These are phyloP conservation scores for Enteromius afrohamiltoni DNA, from an alignment of 2,797 vertebrate species.

Conservation along the genomic window DNA sequence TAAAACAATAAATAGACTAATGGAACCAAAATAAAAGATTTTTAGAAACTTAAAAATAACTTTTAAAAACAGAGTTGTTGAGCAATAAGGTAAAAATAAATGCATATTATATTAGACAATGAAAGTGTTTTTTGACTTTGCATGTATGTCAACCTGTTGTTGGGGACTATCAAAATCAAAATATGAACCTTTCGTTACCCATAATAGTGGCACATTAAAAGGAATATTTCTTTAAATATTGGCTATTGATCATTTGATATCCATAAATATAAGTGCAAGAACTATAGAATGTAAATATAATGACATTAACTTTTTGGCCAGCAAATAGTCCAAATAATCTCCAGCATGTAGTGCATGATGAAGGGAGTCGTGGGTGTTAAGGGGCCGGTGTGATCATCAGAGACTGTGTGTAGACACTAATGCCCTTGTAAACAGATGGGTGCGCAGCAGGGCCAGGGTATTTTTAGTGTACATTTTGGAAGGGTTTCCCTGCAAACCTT, in stretches of 20 bases:
- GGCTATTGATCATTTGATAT: background rate
- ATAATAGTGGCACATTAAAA: too few relatives aligned
- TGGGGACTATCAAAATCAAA: too few relatives aligned
- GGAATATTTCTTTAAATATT: background rate
- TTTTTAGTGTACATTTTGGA: conserved; percentile 36
- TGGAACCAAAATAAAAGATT: background rate
- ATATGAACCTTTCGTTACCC: too few relatives aligned
- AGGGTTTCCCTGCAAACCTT: conserved; percentile 18
- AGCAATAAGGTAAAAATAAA: too few relatives aligned
- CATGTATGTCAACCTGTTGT: too few relatives aligned
- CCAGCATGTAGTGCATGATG: background rate
- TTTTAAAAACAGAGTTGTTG: too few relatives aligned
- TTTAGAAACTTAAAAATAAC: background rate
- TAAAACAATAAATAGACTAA: background rate
- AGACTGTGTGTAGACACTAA: conserved; percentile 23
- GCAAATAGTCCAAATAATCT: background rate
- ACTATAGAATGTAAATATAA: background rate
- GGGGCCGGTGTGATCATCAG: background rate
- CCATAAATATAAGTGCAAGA: background rate
- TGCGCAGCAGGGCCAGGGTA: conserved; percentile 34
- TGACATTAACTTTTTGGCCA: background rate
- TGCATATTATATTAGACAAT: too few relatives aligned
- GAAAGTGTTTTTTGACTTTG: too few relatives aligned
- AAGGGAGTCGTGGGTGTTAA: conserved; percentile 7
- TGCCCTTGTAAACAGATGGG: conserved; percentile 48